Evolutionary conservation across 1,140 invertebrate species (phyloP).

Genomic region (Dolichoris vasculosae): DNA sequence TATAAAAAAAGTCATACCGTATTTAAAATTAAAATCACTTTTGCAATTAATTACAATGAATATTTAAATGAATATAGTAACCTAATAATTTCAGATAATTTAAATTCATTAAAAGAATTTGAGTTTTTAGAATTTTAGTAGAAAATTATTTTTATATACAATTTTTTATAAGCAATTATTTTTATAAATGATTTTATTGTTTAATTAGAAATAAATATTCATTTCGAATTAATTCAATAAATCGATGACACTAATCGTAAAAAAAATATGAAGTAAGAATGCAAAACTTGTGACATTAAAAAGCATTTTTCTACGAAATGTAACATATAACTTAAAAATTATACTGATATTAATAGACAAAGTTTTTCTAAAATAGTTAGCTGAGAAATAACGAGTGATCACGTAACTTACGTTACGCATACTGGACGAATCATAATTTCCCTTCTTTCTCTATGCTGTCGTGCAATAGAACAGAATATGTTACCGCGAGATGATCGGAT

Average conservation of each 20-base stretch:
- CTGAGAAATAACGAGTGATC: not conserved
- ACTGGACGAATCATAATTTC: slow-evolving; percentile 18
- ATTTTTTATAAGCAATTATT: no score
- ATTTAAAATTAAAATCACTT: not conserved
- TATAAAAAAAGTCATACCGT: not conserved
- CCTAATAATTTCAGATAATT: not conserved
- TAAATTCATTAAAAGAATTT: no score
- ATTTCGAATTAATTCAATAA: no score
- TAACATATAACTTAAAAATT: no score
- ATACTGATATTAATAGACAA: no score
- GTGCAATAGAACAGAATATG: slow-evolving; percentile 22
- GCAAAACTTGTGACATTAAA: not conserved
- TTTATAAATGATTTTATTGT: no score
- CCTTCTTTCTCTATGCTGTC: not conserved
- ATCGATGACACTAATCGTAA: no score
- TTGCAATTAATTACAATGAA: not conserved
- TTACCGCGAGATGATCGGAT: not conserved
- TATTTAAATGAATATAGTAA: not conserved
- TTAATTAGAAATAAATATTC: no score
- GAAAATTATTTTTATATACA: no score
- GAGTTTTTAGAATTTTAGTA: no score
- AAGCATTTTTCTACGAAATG: not conserved
- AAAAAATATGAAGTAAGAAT: no score
- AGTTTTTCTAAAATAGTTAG: not conserved
- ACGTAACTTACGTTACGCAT: not conserved